These are phyloP conservation scores for Engystomops pustulosus DNA, from an alignment of 2,113 vertebrate species.

Conservation along the genomic window DNA sequence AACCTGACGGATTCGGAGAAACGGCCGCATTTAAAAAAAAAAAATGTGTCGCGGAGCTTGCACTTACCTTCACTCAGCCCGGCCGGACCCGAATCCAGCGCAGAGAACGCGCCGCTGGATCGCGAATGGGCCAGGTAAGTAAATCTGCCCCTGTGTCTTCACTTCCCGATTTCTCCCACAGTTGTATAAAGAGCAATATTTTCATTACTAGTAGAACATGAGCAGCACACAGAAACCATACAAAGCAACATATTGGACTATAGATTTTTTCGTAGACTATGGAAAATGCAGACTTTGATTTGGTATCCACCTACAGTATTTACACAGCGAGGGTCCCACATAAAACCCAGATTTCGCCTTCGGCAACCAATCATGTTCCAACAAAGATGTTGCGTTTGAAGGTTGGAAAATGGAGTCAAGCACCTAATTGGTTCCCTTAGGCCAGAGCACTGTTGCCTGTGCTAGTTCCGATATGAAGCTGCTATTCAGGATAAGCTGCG, in stretches of 20 bases:
- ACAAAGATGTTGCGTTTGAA: background rate
- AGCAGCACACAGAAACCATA: too few relatives aligned
- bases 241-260: background rate
- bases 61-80: too few relatives aligned
- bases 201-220: background rate
- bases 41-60: too few relatives aligned
- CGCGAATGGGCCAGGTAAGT: too few relatives aligned
- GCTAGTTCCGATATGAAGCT: background rate
- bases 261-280: background rate
- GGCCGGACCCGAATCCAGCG: too few relatives aligned
- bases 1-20: too few relatives aligned
- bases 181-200: background rate
- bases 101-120: too few relatives aligned
- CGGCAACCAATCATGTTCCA: background rate
- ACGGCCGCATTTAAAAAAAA: too few relatives aligned
- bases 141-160: too few relatives aligned
- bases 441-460: background rate
- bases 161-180: too few relatives aligned
- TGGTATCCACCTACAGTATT: background rate
- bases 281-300: background rate
- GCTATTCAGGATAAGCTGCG: background rate
- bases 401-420: background rate
- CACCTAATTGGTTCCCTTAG: background rate
- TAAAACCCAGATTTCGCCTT: background rate
- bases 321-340: background rate